Conservation (phyloP, 1,140 invertebrate genomes). For the Leguminivora glycinivorella region DNA sequence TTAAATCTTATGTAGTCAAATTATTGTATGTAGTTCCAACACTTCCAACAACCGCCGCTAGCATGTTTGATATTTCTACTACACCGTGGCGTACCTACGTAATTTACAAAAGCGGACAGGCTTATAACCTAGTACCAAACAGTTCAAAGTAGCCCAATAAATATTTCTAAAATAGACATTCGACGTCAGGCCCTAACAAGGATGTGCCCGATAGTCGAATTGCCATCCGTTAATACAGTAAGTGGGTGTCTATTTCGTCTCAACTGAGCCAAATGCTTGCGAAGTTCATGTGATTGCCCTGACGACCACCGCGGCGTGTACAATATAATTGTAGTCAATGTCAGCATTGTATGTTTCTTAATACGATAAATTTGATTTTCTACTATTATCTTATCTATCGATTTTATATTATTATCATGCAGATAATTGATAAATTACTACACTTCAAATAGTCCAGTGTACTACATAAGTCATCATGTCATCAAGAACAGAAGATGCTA, state of each 20-base stretch:
- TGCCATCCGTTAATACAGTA: constrained; percentile 24
- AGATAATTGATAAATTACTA: no score
- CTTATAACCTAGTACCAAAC: no score
- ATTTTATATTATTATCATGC: no score
- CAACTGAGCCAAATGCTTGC: constrained; percentile 28
- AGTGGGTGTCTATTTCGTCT: constrained; percentile 29
- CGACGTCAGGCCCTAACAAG: constrained; percentile 29
- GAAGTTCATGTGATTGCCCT: constrained; percentile 30
- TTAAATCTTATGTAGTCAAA: no score
- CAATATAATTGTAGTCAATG: background rate
- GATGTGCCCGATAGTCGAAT: constrained; percentile 33
- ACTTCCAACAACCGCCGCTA: no score
- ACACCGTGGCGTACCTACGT: no score
- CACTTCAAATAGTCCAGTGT: no score
- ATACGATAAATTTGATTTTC: background rate
- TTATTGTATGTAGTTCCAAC: no score
- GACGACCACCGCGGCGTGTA: background rate
- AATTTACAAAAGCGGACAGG: no score
- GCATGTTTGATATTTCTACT: no score
- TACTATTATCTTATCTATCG: background rate
- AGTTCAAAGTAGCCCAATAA: constrained; percentile 13
- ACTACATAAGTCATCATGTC: no score
- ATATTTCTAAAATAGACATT: constrained; percentile 27
- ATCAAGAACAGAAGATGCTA: no score
- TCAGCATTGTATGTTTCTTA: constrained; percentile 3